Percentiles rank a stretch among this genome's conserved stretches.
Evolutionary conservation across 2,797 vertebrate species (phyloP).

Genomic region (Orientallactaga sibirica): DNA sequence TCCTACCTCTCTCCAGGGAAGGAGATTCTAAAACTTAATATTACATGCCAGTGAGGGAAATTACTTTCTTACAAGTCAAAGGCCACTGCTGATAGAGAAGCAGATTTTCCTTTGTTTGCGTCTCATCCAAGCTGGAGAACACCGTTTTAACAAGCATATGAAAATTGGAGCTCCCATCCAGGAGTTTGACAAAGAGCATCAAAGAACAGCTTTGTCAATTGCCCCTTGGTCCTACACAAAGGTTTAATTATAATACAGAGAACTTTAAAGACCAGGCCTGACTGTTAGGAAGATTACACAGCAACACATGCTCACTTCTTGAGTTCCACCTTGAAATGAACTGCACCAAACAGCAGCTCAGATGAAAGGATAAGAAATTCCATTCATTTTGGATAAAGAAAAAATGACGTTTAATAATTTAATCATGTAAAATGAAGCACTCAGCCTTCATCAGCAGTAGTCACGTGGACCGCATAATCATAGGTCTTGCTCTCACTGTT

Average conservation of each 20-base stretch:
- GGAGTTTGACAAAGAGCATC: slow-evolving; percentile 60
- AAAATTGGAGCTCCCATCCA: slow-evolving; percentile 59
- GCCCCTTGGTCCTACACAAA: background rate
- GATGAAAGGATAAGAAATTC: slow-evolving; percentile 37
- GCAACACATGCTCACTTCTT: slow-evolving; percentile 49
- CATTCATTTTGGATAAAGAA: slow-evolving; percentile 59
- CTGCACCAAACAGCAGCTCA: slow-evolving; percentile 17
- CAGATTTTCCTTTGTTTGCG: slow-evolving; percentile 54
- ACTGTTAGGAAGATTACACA: slow-evolving; percentile 63
- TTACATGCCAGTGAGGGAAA: slow-evolving; percentile 22
- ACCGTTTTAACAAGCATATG: slow-evolving; percentile 57
- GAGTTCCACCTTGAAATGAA: slow-evolving; percentile 54
- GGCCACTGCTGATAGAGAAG: slow-evolving; percentile 43
- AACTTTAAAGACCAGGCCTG: slow-evolving; percentile 49
- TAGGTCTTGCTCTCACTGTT: background rate
- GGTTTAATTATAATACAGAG: slow-evolving; percentile 63
- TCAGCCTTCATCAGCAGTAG: slow-evolving; percentile 31
- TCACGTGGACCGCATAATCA: background rate
- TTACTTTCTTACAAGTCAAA: slow-evolving; percentile 55
- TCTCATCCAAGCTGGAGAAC: slow-evolving; percentile 52
- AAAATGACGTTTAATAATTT: slow-evolving; percentile 74
- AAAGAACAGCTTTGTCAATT: slow-evolving; percentile 59
- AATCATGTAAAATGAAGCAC: slow-evolving; percentile 69
- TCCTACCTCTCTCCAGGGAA: slow-evolving; percentile 47
- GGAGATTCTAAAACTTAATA: slow-evolving; percentile 48